Base-by-base conservation (phyloP, 2,797 vertebrate genomes). In the Carduelis carduelis region DNA sequence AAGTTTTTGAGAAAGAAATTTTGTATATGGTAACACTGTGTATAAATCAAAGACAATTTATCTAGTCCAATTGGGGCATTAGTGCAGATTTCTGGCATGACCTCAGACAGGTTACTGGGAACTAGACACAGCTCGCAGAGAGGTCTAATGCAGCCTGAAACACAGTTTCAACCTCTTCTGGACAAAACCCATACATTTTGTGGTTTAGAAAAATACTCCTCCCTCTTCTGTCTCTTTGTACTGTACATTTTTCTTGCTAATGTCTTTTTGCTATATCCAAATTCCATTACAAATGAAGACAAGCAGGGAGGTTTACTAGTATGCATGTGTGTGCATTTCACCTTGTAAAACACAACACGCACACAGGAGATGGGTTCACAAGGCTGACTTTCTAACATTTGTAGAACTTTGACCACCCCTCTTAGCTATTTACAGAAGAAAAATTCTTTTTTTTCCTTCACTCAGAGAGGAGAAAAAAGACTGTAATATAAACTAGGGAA, bases 311-410 rank as follows among this genome's bases (percentile, higher is more conserved):
- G 28, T 41, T 71, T 63, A 60, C 30, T 21, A 65, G 41, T 23
- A 46, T 7, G 23, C 18, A 8, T 1, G 9, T 26, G 16, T 1
- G 1, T 13, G 7, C 20, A 26, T 74, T 89, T 82, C 71, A 60
- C 49, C 32, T 59, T 78, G 43, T 0, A 0, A 59, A 71, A 43
- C 59, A 79, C 19, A 43, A 52, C 32, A 26, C 0, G 5, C 15
- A 32, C 5, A 26, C 1, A 46, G 59, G 57, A 77, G 39, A 85
- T 0, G 14, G 32, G 35, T 18, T 79, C 37, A 60, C 8, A 44
- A 80, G 41, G 14, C 34, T 74, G 47, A 60, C 24, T 49, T 87
- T 60, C 61, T 78, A 16, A 74, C 71, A 41, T 43, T 24, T 14
- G 12, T 3, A 83, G 47, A 90, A 70, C 11, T 72, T 22, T 55